phyloP scores from a whole-genome alignment of 2,113 vertebrate genomes.

The Spea multiplicata region DNA sequence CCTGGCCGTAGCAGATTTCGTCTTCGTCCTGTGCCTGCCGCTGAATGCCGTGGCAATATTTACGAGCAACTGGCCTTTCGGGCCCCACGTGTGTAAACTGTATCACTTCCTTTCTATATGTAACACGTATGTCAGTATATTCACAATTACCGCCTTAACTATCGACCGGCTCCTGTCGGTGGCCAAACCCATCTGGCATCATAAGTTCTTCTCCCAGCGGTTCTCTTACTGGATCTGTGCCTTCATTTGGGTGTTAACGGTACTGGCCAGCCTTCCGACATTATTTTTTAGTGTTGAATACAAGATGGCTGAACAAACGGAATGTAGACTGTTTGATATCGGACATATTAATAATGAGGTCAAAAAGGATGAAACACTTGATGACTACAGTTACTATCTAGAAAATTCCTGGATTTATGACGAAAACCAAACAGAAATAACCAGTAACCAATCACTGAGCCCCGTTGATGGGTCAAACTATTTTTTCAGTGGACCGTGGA shows the following conservation, averaged over 20 bases:
- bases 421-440: too few relatives aligned
- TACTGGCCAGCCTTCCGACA: neutral
- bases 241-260: neutral
- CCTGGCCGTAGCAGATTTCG: slow-evolving; percentile 22
- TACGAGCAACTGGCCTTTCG: neutral
- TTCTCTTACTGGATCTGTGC: neutral
- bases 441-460: too few relatives aligned
- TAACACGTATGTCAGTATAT: slow-evolving; percentile 22
- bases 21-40: slow-evolving; percentile 4
- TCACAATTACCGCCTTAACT: slow-evolving; percentile 8
- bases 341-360: neutral
- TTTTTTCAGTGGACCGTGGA: too few relatives aligned
- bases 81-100: neutral
- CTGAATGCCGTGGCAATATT: neutral
- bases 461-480: too few relatives aligned
- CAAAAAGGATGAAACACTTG: too few relatives aligned
- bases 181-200: slow-evolving; percentile 19
- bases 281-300: neutral
- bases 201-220: neutral
- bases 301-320: neutral
- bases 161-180: slow-evolving; percentile 16
- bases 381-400: too few relatives aligned
- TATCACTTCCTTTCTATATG: slow-evolving; percentile 6
- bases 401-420: too few relatives aligned
- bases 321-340: neutral